Base-by-base conservation (phyloP, 2,888 invertebrate species). In the Amiota mariae region DNA sequence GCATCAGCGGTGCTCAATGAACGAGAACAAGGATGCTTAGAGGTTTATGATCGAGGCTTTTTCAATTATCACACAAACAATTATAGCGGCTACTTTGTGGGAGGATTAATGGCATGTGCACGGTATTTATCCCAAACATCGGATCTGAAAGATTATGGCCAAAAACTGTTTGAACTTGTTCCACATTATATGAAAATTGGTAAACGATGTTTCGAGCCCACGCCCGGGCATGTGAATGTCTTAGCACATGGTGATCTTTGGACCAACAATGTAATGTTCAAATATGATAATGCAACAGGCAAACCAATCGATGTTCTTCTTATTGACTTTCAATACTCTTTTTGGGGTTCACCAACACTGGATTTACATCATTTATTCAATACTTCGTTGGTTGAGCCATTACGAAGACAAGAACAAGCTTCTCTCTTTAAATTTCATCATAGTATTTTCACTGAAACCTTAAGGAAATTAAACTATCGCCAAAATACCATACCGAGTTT, bases 1-100 rank as follows among this genome's bases (percentile, higher is more conserved):
- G 85, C 91, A 0, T 91, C 91, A 0, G 90, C 91, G 0, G 90
- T 90, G 0, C 80, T 90, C 24, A 91, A 91, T 74, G 87, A 89
- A 46, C 89, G 87, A 1, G 78, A 85, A 48, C 70, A 71, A 0
- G 82, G 86, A 0, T 77, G 71, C n/a, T 74, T 89, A 24, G 81
- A 87, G 56, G 76, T 73, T 1, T 90, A 85, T 36, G 89, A 90
- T 80, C 84, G 87, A 0, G 90, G 90, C 0, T 84, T 90, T 76
- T 89, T 88, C 20, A 90, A 90, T 74, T 82, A 83, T 0, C 84
- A 90, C 66, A 89, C 90, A 0, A 81, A 87, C 54, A 84, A 80
- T 0, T 89, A 88, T 70, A 84, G 82, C n/a, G 82, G 87, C 0
- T 87, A 85, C 63, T 90, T 88, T 74, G 87, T 87, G 0, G 88